Evolutionary conservation across 2,797 vertebrate species (phyloP), one percentile per base, ranked within the genome.

Genomic region (Pangasius macronema): DNA sequence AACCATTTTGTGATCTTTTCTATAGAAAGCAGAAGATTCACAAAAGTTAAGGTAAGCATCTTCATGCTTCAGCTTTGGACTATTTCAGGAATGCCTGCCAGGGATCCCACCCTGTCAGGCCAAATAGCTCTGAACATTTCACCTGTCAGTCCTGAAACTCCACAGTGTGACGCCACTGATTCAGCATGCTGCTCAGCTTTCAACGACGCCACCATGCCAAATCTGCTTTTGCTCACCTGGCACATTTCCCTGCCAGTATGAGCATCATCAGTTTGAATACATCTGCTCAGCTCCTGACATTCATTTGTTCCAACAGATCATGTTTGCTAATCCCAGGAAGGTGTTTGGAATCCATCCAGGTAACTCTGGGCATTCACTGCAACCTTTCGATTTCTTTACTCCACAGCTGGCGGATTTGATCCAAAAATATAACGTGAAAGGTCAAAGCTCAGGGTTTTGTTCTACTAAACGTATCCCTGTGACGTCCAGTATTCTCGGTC

Each of bases 41-140:
- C 33, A 70, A 39, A 20, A 8, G 46, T 79, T 11, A 5, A 79
- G 20, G 30, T 51, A 51, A 76, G 51, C 76, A 79, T n/a, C 55
- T 68, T 30, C 30, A 83, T 24, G 73, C 39, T 39, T 39, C 3
- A 39, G 3, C 39, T 49, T 42, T 36, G 49, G 22, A 65, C 33
- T 84, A 75, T 39, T 87, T 79, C 72, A 49, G 67, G 42, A 75
- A 46, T 61, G 80, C 72, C 82, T 85, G 55, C 81, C 73, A 30
- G 33, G 49, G 80, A 49, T 57, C 36, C 27, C 20, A 11, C n/a
- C 75, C 53, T 89, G 88, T 87, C 87, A 88, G 68, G 42, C 87
- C 30, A 33, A 42, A 88, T 84, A 82, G 81, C 53, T 84, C n/a
- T 87, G 80, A 88, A 86, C 46, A 67, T 61, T 84, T 88, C 65